Conservation (phyloP, 2,888 invertebrate species). For the Xanthorhoe designata region DNA sequence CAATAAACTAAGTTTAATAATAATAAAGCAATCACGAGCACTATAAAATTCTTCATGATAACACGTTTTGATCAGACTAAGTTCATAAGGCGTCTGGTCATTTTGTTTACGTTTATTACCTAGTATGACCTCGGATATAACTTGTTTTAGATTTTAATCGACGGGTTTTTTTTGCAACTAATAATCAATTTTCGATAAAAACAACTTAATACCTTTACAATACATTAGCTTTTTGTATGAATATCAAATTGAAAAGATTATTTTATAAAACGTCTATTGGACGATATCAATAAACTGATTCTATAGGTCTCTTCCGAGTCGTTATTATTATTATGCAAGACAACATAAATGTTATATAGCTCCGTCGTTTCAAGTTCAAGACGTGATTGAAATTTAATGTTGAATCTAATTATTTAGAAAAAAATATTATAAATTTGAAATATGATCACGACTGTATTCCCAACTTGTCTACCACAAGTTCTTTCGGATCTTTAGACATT, state of each 20-base stretch:
- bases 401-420: not conserved
- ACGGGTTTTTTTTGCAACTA: slow-evolving; percentile 34
- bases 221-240: not conserved
- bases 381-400: slow-evolving; percentile 5
- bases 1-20: slow-evolving; percentile 39
- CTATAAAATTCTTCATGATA: slow-evolving; percentile 48
- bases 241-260: not conserved
- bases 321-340: slow-evolving; percentile 4
- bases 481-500: no score
- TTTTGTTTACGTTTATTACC: slow-evolving; percentile 41
- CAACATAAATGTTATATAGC: not conserved
- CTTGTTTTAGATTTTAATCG: slow-evolving; percentile 43
- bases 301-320: not conserved
- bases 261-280: not conserved
- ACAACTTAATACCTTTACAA: not conserved
- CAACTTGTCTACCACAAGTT: no score
- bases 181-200: not conserved
- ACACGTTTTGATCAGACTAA: slow-evolving; percentile 41
- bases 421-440: no score
- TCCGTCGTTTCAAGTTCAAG: slow-evolving; percentile 7
- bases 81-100: slow-evolving; percentile 43
- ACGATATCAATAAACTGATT: not conserved
- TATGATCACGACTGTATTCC: no score
- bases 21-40: slow-evolving; percentile 37
- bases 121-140: slow-evolving; percentile 49